Evolutionary conservation across 2,888 invertebrate genomes (phyloP), one percentile per base, ranked within the genome.

Genomic region (Acleris cristana): DNA sequence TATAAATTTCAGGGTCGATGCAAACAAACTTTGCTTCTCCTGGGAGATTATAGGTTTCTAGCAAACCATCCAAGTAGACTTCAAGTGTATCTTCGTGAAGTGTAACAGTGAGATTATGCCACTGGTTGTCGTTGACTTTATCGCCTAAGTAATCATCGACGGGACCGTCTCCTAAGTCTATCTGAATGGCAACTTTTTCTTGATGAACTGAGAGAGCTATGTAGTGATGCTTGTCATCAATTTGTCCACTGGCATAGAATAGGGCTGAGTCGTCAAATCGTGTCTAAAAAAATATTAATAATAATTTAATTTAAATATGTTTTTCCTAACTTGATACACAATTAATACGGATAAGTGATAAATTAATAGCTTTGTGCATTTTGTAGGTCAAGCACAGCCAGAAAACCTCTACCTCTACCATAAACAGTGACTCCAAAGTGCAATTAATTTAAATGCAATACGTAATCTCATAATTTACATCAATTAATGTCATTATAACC

Each of bases 1-100:
- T 96, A 84, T 98, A 98, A 74, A 98, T 97, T 88, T 98, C 97
- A 45, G 98, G 98, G 92, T 98, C 98, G 72, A 98, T 97, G 76
- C 97, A 96, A 70, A 98, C 94, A 94, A 94, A 82, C 95, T 84
- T 86, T 2, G 91, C 88, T 49, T 90, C 94, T 14, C 96, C 96
- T 1, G 96, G 95, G 55, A 97, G 93, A 79, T 96, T 95, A 62
- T 97, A 93, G 0, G 94, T 91, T 75, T 95, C 95, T 44, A 92
- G 94, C 77, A 96, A 95, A 58, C 95, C 93, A 86, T 98, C 97
- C 51, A 98, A 91, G 72, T 96, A 95, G 18, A 98, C 94, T 74
- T 94, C 93, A 0, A 98, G 94, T 18, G 93, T 93, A 73, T 95
- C 95, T 65, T 96, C 95, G 75, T 96, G 95, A 82, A 98, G 96